Percentiles rank a stretch among this genome's conserved stretches.
phyloP scores from a whole-genome alignment of 2,888 invertebrate genomes.

The Cephus spinipes region DNA sequence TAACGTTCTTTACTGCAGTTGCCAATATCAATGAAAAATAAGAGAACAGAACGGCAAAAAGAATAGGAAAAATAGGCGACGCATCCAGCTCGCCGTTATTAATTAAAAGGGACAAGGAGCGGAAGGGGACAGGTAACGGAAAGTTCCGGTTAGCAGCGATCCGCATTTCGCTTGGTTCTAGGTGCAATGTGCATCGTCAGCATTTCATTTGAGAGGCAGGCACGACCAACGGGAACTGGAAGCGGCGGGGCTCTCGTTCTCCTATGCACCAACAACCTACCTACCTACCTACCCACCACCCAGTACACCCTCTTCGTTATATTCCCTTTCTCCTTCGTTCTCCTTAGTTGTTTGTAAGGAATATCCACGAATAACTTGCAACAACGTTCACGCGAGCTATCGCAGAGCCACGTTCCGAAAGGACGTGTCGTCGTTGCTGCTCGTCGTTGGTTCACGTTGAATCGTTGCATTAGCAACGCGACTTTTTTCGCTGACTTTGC shows the following conservation, averaged over 20 bases:
- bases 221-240: conserved; percentile 13
- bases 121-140: conserved; percentile 31
- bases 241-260: conserved; percentile 7
- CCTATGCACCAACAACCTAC: conserved; percentile 7
- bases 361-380: background rate
- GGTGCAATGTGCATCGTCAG: conserved; percentile 49
- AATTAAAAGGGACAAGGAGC: conserved; percentile 13
- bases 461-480: conserved; percentile 19
- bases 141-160: conserved; percentile 50
- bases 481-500: conserved; percentile 46
- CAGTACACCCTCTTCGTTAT: background rate
- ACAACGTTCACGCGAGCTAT: background rate
- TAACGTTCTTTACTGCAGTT: background rate
- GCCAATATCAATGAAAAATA: background rate
- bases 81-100: background rate
- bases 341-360: background rate
- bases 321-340: background rate
- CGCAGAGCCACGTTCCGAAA: background rate
- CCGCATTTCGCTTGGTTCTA: conserved; percentile 48
- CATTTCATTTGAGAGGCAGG: conserved; percentile 47
- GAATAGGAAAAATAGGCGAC: conserved; percentile 12
- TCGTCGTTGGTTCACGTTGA: background rate
- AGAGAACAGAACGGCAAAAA: conserved; percentile 5
- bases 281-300: conserved; percentile 22
- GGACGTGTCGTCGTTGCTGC: background rate